Conservation (phyloP, 2,113 vertebrate species). For the Cochlearius cochlearius region DNA sequence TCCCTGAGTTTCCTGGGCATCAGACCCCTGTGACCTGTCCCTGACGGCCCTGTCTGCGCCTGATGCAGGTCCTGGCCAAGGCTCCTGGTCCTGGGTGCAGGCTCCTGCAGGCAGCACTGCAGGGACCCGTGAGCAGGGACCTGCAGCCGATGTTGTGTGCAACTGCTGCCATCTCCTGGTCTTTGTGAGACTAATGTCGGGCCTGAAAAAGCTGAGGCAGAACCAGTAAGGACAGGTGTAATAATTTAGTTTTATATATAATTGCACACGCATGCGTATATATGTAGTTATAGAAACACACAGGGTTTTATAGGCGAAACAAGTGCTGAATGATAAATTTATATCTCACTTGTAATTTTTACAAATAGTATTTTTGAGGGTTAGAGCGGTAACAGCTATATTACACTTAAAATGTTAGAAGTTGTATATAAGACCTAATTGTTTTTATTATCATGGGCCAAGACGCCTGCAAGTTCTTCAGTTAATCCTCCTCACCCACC, state of each 20-base stretch:
- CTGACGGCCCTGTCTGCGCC: accelerated
- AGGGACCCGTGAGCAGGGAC: accelerated
- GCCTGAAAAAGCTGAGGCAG: neutral
- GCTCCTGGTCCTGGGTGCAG: neutral
- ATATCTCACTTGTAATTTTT: neutral
- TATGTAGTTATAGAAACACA: too few relatives aligned
- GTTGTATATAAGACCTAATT: neutral
- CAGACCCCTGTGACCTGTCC: neutral
- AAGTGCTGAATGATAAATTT: neutral
- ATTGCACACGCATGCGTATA: accelerated
- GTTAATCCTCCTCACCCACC: neutral
- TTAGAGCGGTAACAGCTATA: neutral
- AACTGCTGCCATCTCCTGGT: slow-evolving; percentile 52
- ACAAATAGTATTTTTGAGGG: neutral
- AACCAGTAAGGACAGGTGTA: too few relatives aligned
- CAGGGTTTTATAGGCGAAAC: neutral
- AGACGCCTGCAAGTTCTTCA: neutral
- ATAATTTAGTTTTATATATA: neutral
- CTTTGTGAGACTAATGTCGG: accelerated
- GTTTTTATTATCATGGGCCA: neutral
- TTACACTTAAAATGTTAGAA: neutral
- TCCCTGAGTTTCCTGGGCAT: neutral
- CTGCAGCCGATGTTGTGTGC: accelerated
- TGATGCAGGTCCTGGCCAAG: neutral
- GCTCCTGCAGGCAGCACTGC: neutral